Evolutionary conservation across 2,113 vertebrate genomes (phyloP), one percentile per base, ranked within the genome.

Genomic region (Carassius auratus): DNA sequence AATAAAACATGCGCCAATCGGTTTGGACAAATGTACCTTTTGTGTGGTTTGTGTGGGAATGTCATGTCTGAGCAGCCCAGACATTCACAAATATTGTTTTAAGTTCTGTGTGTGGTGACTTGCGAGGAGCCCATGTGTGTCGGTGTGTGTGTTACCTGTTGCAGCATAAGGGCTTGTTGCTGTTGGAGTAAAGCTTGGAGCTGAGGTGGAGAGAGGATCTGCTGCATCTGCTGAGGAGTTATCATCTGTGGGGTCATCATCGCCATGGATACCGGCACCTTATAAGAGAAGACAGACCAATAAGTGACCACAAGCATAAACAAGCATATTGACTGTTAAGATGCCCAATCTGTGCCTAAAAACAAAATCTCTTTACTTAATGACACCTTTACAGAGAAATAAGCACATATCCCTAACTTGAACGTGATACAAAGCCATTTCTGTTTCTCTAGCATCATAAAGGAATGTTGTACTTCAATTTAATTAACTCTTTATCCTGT

Each of bases 241-340:
- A 99, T 98, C 97, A 99, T 97, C 94, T 99, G 98, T 0, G 98
- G 97, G 61, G 97, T 98, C 98, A 99, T 99, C 98, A 99, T 99
- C 38, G 98, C 97, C 95, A 99, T 97, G 0, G 98, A 99, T 89
- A 99, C 97, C 0, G 98, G 98, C 23, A 99, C 97, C 98, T 99
- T 79, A 61, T 61, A 79, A 38, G 15, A 79, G 52, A 0, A 6
- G 23, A 76, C 14, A 76, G 48, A 19, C 4, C 74, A 55, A 55
- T 55, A 55, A 55, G 45, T 76, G 48, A 55, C 14, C 1, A 19
- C 15, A 69, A 19, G 33, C 15, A 68, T 3, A 68, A 36, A 68
- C 64, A 36, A 6, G 14, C 15, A 33, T 68, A 66, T 66, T 26
- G 4, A 66, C 66, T 38, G 8, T 38, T 38, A 71, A 71, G 36